Percentiles rank a stretch among this genome's conserved stretches.
phyloP scores from a whole-genome alignment of 1,140 invertebrate species.

The Lepidostoma basale region DNA sequence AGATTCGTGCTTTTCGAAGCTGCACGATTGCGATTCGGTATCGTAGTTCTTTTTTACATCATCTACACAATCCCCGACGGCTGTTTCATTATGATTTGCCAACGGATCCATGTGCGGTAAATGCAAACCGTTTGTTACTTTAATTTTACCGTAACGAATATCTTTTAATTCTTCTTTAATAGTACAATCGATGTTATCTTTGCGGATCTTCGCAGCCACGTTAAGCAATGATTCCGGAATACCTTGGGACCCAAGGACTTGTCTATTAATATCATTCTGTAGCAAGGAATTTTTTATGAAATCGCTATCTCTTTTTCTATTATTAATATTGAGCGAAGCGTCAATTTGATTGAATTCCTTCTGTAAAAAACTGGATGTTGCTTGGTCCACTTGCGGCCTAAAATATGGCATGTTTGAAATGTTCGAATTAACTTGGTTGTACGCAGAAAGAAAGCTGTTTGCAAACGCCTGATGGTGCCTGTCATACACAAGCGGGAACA shows the following conservation, averaged over 20 bases:
- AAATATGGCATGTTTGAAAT: constrained; percentile 33
- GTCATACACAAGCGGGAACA: constrained; percentile 39
- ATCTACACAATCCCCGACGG: too few species aligned
- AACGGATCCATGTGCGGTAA: too few species aligned
- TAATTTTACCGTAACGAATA: background rate
- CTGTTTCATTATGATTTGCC: too few species aligned
- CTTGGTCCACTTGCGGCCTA: constrained; percentile 5
- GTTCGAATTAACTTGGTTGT: constrained; percentile 23
- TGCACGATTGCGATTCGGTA: too few species aligned
- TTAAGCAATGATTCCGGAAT: background rate
- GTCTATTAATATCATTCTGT: background rate
- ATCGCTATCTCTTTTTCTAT: background rate
- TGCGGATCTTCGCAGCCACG: background rate
- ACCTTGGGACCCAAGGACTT: background rate
- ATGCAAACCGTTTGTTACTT: background rate
- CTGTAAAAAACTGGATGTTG: background rate
- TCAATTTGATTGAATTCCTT: background rate
- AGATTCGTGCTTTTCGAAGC: too few species aligned
- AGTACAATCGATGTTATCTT: background rate
- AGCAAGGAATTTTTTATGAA: background rate
- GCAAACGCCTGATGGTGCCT: constrained; percentile 40
- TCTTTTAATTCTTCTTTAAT: background rate
- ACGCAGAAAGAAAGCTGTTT: constrained; percentile 32
- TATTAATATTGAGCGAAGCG: background rate
- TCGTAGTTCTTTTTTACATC: too few species aligned